A percentile compares a stretch with the other conserved stretches of the same genome.
Evolutionary conservation across 2,113 vertebrate genomes (phyloP).

Genomic region (Rhagologus leucostigma): DNA sequence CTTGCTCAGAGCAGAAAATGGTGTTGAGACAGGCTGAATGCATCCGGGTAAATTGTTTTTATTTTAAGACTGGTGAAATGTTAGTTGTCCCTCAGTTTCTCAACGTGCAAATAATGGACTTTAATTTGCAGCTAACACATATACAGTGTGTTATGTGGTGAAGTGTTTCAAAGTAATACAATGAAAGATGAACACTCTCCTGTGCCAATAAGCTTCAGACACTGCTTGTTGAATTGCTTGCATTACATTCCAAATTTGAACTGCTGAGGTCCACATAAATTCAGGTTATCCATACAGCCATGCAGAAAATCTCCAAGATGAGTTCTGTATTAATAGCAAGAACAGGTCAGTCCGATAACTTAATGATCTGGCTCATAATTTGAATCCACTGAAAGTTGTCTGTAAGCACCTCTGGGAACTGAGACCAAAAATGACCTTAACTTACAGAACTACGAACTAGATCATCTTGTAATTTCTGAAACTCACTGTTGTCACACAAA

Average conservation of each 20-base stretch:
- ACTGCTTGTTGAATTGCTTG: slow-evolving; percentile 39
- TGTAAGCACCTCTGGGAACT: slow-evolving; percentile 57
- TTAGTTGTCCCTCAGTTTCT: background rate
- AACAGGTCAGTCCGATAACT: slow-evolving; percentile 61
- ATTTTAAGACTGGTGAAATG: slow-evolving; percentile 18
- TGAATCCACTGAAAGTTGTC: slow-evolving; percentile 63
- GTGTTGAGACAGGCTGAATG: background rate
- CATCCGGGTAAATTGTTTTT: background rate
- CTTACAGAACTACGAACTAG: slow-evolving; percentile 36
- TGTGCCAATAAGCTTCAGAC: slow-evolving; percentile 54
- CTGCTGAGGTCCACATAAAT: slow-evolving; percentile 71
- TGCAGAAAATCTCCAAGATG: slow-evolving; percentile 69
- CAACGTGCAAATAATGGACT: slow-evolving; percentile 36
- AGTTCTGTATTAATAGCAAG: slow-evolving; percentile 69
- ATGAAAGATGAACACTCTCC: slow-evolving; percentile 50
- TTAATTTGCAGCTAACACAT: slow-evolving; percentile 53
- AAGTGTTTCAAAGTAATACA: slow-evolving; percentile 53
- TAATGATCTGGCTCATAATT: slow-evolving; percentile 73
- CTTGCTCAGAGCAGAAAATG: background rate
- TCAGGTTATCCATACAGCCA: slow-evolving; percentile 60
- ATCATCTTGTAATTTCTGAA: slow-evolving; percentile 21
- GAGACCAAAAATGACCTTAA: slow-evolving; percentile 69
- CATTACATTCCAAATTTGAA: slow-evolving; percentile 58
- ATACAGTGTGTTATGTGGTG: background rate
- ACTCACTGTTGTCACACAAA: slow-evolving; percentile 16